A percentile compares a stretch with the other conserved stretches of the same genome.
phyloP scores from a whole-genome alignment of 1,140 invertebrate genomes.

The Phymorhynchus buccinoides region DNA sequence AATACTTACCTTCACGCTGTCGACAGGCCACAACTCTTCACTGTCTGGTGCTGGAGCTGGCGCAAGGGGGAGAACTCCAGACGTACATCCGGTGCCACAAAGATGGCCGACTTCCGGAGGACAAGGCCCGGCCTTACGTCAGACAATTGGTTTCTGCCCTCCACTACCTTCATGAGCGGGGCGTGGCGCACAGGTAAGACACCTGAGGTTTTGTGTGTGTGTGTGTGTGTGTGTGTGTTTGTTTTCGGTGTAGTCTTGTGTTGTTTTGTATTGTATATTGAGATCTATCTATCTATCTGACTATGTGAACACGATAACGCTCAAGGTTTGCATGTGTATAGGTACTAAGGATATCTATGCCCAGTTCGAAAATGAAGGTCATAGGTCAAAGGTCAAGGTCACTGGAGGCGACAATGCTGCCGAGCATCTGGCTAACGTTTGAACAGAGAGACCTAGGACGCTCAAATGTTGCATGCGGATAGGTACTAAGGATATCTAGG shows the following conservation, averaged over 20 bases:
- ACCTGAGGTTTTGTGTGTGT: not conserved
- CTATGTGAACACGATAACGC: too few relatives aligned
- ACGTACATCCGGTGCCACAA: slow-evolving; percentile 78
- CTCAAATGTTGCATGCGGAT: too few relatives aligned
- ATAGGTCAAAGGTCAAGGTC: too few relatives aligned
- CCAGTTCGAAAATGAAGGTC: too few relatives aligned
- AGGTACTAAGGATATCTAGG: too few relatives aligned
- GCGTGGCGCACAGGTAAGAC: slow-evolving; percentile 81
- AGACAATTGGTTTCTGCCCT: slow-evolving; percentile 81
- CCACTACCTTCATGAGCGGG: slow-evolving; percentile 80
- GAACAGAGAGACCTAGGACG: too few relatives aligned
- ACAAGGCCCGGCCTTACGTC: slow-evolving; percentile 76
- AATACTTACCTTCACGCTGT: too few relatives aligned
- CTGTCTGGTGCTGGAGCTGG: slow-evolving; percentile 81
- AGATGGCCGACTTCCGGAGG: slow-evolving; percentile 78
- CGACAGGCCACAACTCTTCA: slow-evolving; percentile 75
- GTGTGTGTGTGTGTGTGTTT: not conserved
- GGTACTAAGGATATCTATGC: too few relatives aligned
- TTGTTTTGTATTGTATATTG: not conserved
- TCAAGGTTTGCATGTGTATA: too few relatives aligned
- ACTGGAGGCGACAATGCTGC: too few relatives aligned
- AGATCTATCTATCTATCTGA: not conserved
- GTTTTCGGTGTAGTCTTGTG: not conserved
- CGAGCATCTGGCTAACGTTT: too few relatives aligned
- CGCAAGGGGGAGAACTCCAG: slow-evolving; percentile 80